Evolutionary conservation across 2,797 vertebrate genomes (phyloP).

Genomic region (Danionella dracula): DNA sequence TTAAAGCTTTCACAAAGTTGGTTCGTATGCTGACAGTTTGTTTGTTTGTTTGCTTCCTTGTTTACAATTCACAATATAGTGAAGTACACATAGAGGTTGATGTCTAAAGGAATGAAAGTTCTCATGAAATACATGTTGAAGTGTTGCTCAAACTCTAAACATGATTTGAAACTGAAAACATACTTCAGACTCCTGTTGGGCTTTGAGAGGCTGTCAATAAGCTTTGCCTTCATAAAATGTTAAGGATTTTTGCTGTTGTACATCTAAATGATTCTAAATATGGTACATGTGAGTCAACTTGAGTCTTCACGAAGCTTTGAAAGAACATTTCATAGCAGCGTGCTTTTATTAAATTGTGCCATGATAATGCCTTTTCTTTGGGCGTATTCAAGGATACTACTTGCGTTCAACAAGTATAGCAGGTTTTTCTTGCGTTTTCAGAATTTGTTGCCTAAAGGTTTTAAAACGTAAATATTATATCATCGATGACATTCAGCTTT

Average conservation of each 20-base stretch:
- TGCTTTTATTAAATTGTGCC: neutral
- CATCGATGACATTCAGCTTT: neutral
- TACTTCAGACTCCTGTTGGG: neutral
- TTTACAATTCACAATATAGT: neutral
- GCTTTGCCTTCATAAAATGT: neutral
- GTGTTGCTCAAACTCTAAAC: neutral
- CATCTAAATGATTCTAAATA: neutral
- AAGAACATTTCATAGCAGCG: neutral
- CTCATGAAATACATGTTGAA: neutral
- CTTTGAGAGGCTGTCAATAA: neutral
- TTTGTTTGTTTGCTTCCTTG: neutral
- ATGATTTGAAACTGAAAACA: neutral
- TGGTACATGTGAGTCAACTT: neutral
- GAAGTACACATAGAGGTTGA: neutral
- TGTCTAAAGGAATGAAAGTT: neutral
- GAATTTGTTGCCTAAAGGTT: neutral
- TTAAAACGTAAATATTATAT: neutral
- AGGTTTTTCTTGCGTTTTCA: neutral
- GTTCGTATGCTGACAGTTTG: neutral
- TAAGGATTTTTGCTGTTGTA: conserved; percentile 6
- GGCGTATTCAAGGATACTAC: neutral
- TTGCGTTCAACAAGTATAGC: neutral
- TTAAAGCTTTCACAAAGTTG: neutral
- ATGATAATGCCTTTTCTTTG: neutral
- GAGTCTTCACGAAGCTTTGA: neutral